Percentiles rank a stretch among this genome's conserved stretches.
These are phyloP conservation scores for Stenoptilia bipunctidactyla DNA, from an alignment of 2,888 invertebrate species.

Conservation along the genomic window DNA sequence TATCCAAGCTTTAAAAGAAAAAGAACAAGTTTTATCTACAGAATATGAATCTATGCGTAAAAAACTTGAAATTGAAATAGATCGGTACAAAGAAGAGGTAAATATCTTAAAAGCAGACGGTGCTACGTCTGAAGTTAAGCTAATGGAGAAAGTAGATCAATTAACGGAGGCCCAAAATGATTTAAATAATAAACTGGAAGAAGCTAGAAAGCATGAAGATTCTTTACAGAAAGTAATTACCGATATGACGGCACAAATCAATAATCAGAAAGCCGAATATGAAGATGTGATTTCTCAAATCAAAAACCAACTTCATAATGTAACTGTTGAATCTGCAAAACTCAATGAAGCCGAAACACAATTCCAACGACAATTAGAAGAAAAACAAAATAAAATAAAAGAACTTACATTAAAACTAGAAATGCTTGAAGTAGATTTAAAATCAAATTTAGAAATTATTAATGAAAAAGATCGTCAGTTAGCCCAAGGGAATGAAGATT, in stretches of 20 bases:
- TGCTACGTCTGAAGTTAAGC: slow-evolving; percentile 51
- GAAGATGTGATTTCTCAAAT: slow-evolving; percentile 46
- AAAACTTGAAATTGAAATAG: slow-evolving; percentile 52
- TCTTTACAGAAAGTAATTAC: slow-evolving; percentile 56
- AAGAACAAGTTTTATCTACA: slow-evolving; percentile 43
- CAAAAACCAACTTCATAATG: slow-evolving; percentile 30
- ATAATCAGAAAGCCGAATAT: slow-evolving; percentile 45
- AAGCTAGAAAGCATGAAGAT: slow-evolving; percentile 60
- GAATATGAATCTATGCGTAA: slow-evolving; percentile 46
- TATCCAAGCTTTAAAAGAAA: slow-evolving; percentile 42
- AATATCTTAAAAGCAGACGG: slow-evolving; percentile 52
- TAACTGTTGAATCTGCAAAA: slow-evolving; percentile 37
- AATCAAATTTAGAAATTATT: slow-evolving; percentile 53
- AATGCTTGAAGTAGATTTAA: slow-evolving; percentile 57
- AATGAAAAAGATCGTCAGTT: slow-evolving; percentile 63
- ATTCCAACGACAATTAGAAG: slow-evolving; percentile 34
- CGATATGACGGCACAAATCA: slow-evolving; percentile 54
- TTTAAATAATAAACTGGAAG: slow-evolving; percentile 57
- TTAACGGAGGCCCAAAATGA: slow-evolving; percentile 60
- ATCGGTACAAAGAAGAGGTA: slow-evolving; percentile 58
- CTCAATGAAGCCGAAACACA: slow-evolving; percentile 33
- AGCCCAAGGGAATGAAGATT: slow-evolving; percentile 40
- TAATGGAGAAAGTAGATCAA: slow-evolving; percentile 64
- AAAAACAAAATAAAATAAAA: slow-evolving; percentile 49
- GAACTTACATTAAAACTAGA: slow-evolving; percentile 51